Evolutionary conservation across 2,797 vertebrate genomes (phyloP).

Genomic region (Limosa lapponica): DNA sequence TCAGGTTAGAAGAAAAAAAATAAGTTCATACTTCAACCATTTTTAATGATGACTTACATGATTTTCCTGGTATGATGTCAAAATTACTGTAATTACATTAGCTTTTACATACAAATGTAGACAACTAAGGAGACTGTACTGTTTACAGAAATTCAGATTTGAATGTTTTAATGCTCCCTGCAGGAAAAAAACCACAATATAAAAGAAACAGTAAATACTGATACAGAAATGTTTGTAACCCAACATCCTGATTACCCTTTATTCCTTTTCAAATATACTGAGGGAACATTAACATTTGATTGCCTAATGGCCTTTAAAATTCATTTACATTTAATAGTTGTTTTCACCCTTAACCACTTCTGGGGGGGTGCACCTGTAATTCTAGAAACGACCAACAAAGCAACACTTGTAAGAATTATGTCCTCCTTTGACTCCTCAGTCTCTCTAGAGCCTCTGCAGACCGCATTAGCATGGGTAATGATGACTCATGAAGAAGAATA

Average conservation of each 20-base stretch:
- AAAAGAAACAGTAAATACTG: background rate
- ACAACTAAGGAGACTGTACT: background rate
- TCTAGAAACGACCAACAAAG: background rate
- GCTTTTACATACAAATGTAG: background rate
- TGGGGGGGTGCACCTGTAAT: background rate
- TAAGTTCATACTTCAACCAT: background rate
- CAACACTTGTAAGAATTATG: background rate
- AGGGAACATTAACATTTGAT: background rate
- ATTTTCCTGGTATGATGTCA: background rate
- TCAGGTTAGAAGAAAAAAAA: background rate
- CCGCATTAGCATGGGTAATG: fast-evolving
- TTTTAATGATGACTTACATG: background rate
- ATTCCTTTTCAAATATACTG: background rate
- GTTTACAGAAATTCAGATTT: background rate
- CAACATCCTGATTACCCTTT: background rate
- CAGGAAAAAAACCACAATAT: background rate
- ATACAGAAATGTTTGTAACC: background rate
- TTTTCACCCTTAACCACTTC: background rate
- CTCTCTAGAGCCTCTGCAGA: background rate
- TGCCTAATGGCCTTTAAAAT: background rate
- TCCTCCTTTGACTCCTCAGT: background rate
- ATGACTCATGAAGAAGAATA: background rate
- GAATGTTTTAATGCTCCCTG: background rate
- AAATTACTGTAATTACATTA: background rate
- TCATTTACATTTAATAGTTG: background rate